Evolutionary conservation across 1,140 invertebrate species (phyloP).

Genomic region (Hesperophylax magnus): DNA sequence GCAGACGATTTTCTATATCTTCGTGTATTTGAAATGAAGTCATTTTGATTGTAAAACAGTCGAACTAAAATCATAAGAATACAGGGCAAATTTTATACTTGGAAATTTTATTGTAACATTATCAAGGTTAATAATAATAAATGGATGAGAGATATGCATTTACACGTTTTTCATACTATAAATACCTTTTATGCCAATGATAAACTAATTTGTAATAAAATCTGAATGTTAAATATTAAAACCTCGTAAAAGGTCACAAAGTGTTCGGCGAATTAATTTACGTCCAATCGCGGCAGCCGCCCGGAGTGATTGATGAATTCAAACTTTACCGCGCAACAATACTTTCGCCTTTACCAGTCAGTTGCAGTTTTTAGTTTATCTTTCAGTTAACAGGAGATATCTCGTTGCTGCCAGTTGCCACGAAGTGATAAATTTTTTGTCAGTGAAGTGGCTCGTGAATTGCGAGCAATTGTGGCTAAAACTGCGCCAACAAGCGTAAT

Average conservation of each 20-base stretch:
- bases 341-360: conserved; percentile 28
- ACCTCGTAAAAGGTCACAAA: too few relatives aligned
- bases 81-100: not conserved
- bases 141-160: not conserved
- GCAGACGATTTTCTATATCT: conserved; percentile 39
- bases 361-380: conserved; percentile 38
- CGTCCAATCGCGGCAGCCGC: conserved; percentile 4
- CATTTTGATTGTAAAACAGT: conserved; percentile 30
- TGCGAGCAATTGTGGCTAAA: conserved; percentile 3
- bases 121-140: not conserved
- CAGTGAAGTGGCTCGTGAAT: conserved; percentile 23
- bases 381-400: conserved; percentile 34
- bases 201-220: not conserved
- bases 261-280: not conserved
- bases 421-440: conserved; percentile 34
- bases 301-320: not conserved
- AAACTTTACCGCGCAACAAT: conserved; percentile 49
- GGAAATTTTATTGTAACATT: not conserved
- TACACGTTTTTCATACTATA: not conserved
- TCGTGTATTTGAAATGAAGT: conserved; percentile 54
- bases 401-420: conserved; percentile 33
- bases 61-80: not conserved
- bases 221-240: not conserved
- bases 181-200: not conserved
- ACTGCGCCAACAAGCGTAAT: too few relatives aligned